Percentiles rank a stretch among this genome's conserved stretches.
Evolutionary conservation across 1,140 invertebrate genomes (phyloP).

Genomic region (Bathynomus jamesi): DNA sequence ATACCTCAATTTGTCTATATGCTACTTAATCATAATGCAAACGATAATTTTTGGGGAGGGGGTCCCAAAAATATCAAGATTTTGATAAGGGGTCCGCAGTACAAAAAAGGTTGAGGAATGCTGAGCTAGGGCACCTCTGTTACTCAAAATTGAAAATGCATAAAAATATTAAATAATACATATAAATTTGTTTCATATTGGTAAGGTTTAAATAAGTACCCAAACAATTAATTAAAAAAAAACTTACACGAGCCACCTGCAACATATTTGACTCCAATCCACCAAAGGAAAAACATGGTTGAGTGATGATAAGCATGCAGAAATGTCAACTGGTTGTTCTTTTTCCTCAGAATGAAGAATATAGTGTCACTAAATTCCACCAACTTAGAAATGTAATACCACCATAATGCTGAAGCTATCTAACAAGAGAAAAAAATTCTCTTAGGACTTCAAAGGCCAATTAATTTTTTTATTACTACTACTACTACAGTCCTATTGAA

Average conservation of each 20-base stretch:
- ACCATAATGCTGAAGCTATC: slow-evolving; percentile 90
- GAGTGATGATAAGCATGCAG: slow-evolving; percentile 87
- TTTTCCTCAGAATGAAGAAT: slow-evolving; percentile 83
- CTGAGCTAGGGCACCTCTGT: too few relatives aligned
- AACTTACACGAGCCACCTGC: slow-evolving; percentile 83
- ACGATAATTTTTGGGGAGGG: too few relatives aligned
- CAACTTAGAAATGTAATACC: slow-evolving; percentile 92
- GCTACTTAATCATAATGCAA: too few relatives aligned
- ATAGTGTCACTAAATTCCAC: slow-evolving; percentile 88
- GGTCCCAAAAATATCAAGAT: too few relatives aligned
- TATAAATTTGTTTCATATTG: too few relatives aligned
- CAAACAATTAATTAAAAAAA: neutral
- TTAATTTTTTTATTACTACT: neutral
- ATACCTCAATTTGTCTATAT: too few relatives aligned
- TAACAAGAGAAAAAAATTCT: slow-evolving; percentile 42
- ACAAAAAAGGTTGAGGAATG: too few relatives aligned
- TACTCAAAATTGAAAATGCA: too few relatives aligned
- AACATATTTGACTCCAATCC: slow-evolving; percentile 94
- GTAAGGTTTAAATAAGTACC: too few relatives aligned
- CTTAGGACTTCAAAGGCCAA: neutral
- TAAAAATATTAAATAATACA: too few relatives aligned
- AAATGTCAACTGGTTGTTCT: slow-evolving; percentile 77
- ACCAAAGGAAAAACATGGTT: slow-evolving; percentile 87
- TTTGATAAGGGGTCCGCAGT: too few relatives aligned
- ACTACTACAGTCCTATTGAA: too few relatives aligned